phyloP scores from a whole-genome alignment of 2,113 vertebrate genomes.

The Strigops habroptila region DNA sequence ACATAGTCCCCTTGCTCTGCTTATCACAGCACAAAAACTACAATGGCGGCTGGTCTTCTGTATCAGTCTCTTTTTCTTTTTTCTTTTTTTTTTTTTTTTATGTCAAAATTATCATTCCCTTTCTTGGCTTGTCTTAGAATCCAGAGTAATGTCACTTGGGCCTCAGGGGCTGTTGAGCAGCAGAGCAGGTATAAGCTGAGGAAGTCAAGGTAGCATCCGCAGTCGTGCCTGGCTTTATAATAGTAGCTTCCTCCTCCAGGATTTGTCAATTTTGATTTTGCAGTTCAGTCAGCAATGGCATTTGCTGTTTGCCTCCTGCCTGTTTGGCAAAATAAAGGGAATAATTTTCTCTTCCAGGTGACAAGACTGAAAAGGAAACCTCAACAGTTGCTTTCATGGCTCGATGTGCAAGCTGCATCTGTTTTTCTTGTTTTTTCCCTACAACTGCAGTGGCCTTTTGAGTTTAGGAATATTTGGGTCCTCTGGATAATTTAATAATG shows the following conservation, averaged over 20 bases:
- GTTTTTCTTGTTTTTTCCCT: background rate
- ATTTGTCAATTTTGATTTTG: conserved; percentile 74
- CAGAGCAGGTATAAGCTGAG: conserved; percentile 8
- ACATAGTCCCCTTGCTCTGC: background rate
- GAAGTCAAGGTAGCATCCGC: conserved; percentile 15
- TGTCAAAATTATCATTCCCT: conserved; percentile 36
- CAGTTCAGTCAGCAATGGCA: conserved; percentile 58
- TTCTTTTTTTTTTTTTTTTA: background rate
- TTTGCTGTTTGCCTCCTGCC: conserved; percentile 67
- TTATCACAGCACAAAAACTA: background rate
- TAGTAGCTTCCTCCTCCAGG: conserved; percentile 43
- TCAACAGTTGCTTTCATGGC: background rate
- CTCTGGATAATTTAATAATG: background rate
- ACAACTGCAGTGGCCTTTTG: background rate
- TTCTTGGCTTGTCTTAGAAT: conserved; percentile 35
- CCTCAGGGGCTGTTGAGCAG: background rate
- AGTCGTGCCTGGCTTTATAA: conserved; percentile 30
- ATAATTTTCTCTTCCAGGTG: conserved; percentile 62
- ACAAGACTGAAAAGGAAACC: conserved; percentile 51
- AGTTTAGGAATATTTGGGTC: background rate
- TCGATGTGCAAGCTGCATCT: background rate
- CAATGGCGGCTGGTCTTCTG: background rate
- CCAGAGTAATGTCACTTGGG: conserved; percentile 34
- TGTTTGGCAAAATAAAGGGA: conserved; percentile 62
- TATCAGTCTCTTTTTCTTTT: background rate